These are phyloP conservation scores for Ennomos fuscantarius DNA, from an alignment of 2,888 invertebrate genomes.

Conservation along the genomic window DNA sequence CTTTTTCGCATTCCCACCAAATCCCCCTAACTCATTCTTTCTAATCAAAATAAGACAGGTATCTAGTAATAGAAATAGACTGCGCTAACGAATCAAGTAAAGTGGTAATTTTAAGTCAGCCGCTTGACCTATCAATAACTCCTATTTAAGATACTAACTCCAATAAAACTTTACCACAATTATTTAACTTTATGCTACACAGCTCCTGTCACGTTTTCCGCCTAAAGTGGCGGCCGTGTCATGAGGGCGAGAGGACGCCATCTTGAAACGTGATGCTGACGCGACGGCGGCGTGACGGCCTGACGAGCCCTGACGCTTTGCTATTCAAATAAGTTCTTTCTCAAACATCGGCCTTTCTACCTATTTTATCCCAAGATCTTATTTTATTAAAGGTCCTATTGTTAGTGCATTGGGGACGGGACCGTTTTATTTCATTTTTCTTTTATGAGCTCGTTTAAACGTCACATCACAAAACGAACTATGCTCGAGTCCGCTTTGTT, in stretches of 20 bases:
- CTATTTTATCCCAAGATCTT: conserved; percentile 68
- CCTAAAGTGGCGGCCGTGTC: conserved; percentile 64
- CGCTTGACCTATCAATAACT: background rate
- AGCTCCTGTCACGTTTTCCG: conserved; percentile 71
- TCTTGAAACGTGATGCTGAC: conserved; percentile 76
- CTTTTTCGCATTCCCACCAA: no score
- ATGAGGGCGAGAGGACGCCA: conserved; percentile 64
- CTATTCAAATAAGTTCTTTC: conserved; percentile 56
- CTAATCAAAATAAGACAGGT: no score
- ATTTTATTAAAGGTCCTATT: conserved; percentile 66
- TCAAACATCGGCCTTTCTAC: conserved; percentile 65
- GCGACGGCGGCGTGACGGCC: conserved; percentile 58
- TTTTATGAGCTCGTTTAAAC: conserved; percentile 8
- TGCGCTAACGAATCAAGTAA: no score
- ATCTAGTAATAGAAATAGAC: no score
- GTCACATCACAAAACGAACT: background rate
- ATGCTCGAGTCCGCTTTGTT: no score
- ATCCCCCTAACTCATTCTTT: no score
- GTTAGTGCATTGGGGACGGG: conserved; percentile 58
- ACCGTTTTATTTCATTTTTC: conserved; percentile 42
- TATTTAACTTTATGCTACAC: conserved; percentile 41
- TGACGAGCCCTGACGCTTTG: conserved; percentile 64
- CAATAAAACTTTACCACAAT: conserved; percentile 25
- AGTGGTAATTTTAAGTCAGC: background rate
- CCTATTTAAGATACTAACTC: background rate